Conservation (phyloP, 2,888 invertebrate species). For the Priocnemis perturbator region DNA sequence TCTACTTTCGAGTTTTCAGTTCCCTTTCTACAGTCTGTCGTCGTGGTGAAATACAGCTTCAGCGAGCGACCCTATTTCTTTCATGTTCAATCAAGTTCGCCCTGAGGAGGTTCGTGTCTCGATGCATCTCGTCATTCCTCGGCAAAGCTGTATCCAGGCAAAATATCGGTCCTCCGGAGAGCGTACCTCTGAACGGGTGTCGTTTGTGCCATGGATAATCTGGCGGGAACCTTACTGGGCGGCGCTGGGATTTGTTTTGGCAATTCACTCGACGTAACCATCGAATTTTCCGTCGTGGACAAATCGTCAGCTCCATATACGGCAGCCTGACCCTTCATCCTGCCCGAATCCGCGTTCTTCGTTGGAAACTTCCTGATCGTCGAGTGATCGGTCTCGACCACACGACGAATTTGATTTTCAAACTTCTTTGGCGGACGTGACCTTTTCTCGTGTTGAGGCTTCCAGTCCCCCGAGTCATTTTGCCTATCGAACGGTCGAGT, state of each 20-base stretch:
- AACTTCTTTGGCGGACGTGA: slow-evolving; percentile 61
- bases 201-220: slow-evolving; percentile 61
- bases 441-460: slow-evolving; percentile 29
- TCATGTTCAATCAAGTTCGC: too few relatives aligned
- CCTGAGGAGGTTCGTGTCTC: too few relatives aligned
- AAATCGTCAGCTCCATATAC: slow-evolving; percentile 40
- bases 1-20: too few relatives aligned
- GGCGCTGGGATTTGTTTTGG: slow-evolving; percentile 75
- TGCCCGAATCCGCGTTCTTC: slow-evolving; percentile 30
- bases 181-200: slow-evolving; percentile 68
- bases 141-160: slow-evolving; percentile 60
- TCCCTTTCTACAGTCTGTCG: too few relatives aligned
- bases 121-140: slow-evolving; percentile 44
- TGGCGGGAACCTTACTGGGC: slow-evolving; percentile 63
- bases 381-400: slow-evolving; percentile 13
- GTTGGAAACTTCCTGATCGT: slow-evolving; percentile 20
- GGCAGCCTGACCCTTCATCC: slow-evolving; percentile 19
- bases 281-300: slow-evolving; percentile 65
- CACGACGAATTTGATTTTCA: slow-evolving; percentile 40
- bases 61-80: too few relatives aligned
- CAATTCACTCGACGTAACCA: slow-evolving; percentile 73
- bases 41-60: too few relatives aligned
- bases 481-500: slow-evolving; percentile 48
- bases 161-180: slow-evolving; percentile 58
- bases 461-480: slow-evolving; percentile 45